Base-by-base conservation (phyloP, 2,113 vertebrate genomes). In the Maylandia zebra region DNA sequence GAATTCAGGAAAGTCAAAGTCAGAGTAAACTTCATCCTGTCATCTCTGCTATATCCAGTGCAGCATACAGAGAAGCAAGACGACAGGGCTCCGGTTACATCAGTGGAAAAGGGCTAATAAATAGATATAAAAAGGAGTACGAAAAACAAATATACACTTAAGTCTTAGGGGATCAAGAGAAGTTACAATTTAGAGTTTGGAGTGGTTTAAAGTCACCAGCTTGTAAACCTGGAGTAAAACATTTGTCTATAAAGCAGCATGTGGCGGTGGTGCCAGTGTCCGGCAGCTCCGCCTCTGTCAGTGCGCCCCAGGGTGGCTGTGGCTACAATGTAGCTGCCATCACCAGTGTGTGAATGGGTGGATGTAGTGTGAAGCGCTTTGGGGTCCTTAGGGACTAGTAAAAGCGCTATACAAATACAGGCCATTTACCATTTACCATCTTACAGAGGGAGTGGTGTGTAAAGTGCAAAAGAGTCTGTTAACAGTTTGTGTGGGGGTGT, bases 221-320 rank as follows among this genome's bases (percentile, higher is more conserved):
- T 57, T 57, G 55, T 57, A 57, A 57, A 57, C 1, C 55, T 27
- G 55, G 12, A 56, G 53, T 56, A 56, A 56, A 27, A 56, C 22
- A 56, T 56, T 56, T 56, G 4, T 56, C 22, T 56, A 27, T 27
- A 13, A 24, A 56, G 55, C 55, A 27, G 22, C 55, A 56, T 56
- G 53, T 45, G 0, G 41, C 41, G 2, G 41, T 43, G 12, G 41
- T 0, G 5, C 41, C 41, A 43, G 41, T 43, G 41, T 43, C 41
- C 5, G 5, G 41, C 12, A 43, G 41, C 12, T 0, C 0, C 12
- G 5, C 41, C 12, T 43, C 12, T 43, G 41, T 43, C 12, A 0
- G 5, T 43, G 41, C 5, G 2, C 41, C 2, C 41, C 41, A 43
- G 41, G 12, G 12, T 3, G 2, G 12, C 41, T 43, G 41, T 43